Conservation (phyloP, 1,140 invertebrate species). For the Drosophila bocqueti region DNA sequence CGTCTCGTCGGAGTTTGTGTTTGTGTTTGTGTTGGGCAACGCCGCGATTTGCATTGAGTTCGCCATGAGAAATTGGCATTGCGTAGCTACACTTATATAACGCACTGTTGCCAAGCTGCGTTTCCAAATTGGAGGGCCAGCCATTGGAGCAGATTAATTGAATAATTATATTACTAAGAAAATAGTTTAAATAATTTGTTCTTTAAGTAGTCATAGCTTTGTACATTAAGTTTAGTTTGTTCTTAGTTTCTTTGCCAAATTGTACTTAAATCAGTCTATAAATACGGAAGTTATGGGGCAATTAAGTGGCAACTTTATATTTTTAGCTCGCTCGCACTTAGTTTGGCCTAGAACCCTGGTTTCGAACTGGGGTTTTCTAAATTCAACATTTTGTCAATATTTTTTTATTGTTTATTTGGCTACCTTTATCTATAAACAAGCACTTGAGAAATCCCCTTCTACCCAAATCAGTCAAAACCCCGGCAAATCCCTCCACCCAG, state of each 20-base stretch:
- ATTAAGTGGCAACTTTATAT: background rate
- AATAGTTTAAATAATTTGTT: background rate
- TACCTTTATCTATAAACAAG: background rate
- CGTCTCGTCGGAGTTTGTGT: slow-evolving; percentile 5
- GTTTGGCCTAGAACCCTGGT: background rate
- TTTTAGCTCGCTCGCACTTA: background rate
- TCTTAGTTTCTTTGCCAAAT: background rate
- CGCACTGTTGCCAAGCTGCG: background rate
- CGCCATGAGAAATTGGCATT: slow-evolving; percentile 65
- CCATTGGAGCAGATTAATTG: background rate
- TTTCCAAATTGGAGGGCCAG: background rate
- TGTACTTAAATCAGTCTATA: background rate
- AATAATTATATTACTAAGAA: background rate
- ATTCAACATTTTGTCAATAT: too few relatives aligned
- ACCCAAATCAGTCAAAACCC: slow-evolving; percentile 55
- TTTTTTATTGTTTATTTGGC: background rate
- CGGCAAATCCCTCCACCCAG: background rate
- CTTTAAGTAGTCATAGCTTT: background rate
- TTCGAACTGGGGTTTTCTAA: too few relatives aligned
- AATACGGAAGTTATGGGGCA: background rate
- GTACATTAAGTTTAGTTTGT: background rate
- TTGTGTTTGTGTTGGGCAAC: slow-evolving; percentile 51
- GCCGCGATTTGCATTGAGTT: slow-evolving; percentile 65
- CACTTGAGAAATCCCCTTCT: background rate
- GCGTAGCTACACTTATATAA: slow-evolving; percentile 37